Percentiles rank a stretch among this genome's conserved stretches.
Conservation (phyloP, 2,113 vertebrate species). For the Gambusia affinis region DNA sequence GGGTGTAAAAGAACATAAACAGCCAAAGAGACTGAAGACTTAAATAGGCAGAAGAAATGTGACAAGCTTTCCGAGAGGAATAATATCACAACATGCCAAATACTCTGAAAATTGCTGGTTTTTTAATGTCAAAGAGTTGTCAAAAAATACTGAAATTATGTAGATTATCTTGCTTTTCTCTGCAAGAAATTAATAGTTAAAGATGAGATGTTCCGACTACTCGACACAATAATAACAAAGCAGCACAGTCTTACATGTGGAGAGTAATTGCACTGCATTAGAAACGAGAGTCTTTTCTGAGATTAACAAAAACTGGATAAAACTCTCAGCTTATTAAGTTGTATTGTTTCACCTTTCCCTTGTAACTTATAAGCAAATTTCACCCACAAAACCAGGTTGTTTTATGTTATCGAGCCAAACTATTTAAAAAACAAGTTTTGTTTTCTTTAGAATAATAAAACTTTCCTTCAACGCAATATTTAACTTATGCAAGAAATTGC, state of each 20-base stretch:
- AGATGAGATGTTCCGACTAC: not conserved
- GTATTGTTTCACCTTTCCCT: not conserved
- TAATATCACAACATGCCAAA: constrained; percentile 2
- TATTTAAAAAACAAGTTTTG: not conserved
- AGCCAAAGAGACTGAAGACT: not conserved
- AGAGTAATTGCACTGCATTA: not conserved
- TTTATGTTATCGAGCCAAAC: not conserved
- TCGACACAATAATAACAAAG: not conserved
- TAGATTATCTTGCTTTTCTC: not conserved
- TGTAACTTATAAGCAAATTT: not conserved
- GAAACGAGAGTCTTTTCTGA: not conserved
- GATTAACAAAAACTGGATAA: not conserved
- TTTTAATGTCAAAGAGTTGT: not conserved
- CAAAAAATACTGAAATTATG: not conserved
- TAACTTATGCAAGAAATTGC: not conserved
- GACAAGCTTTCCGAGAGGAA: not conserved
- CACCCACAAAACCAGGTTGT: not conserved
- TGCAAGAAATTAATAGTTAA: not conserved
- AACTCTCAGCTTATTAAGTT: not conserved
- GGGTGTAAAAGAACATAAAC: not conserved
- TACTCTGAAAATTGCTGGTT: not conserved
- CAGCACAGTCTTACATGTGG: not conserved
- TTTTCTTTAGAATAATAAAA: constrained; percentile 3
- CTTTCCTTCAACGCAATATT: not conserved
- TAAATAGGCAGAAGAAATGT: not conserved